phyloP scores from a whole-genome alignment of 2,797 vertebrate genomes.

The Rhinatrema bivittatum region DNA sequence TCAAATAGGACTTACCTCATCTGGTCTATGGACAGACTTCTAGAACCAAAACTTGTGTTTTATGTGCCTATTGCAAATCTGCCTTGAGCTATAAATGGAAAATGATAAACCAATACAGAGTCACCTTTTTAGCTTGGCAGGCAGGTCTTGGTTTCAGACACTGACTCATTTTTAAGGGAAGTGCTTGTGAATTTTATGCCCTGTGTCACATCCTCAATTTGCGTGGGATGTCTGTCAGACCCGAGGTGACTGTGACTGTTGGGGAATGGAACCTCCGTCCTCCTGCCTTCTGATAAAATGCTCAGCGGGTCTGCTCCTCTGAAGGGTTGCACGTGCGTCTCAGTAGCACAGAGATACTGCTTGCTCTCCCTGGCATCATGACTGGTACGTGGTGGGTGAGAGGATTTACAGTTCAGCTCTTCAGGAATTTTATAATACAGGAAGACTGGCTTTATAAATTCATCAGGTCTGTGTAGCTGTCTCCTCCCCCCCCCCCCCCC shows the following conservation, averaged over 20 bases:
- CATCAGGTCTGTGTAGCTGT: too few species aligned
- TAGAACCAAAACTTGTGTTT: too few species aligned
- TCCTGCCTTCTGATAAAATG: not conserved
- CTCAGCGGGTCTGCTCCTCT: not conserved
- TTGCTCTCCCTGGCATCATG: slow-evolving; percentile 9
- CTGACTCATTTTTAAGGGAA: not conserved
- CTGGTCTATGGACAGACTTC: too few species aligned
- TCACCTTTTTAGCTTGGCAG: too few species aligned
- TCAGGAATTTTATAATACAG: slow-evolving; percentile 1
- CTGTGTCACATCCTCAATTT: slow-evolving; percentile 4
- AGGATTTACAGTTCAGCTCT: slow-evolving; percentile 4
- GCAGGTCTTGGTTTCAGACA: slow-evolving; percentile 15
- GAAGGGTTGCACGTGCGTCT: not conserved
- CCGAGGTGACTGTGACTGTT: accelerated
- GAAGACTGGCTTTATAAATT: too few species aligned
- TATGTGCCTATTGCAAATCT: too few species aligned
- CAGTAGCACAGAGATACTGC: slow-evolving; percentile 5
- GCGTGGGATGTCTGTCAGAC: not conserved
- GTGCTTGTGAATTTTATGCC: not conserved
- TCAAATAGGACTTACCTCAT: too few species aligned
- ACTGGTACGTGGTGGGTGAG: not conserved
- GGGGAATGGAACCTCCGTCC: not conserved
- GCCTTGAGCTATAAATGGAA: too few species aligned
- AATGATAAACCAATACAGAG: too few species aligned
- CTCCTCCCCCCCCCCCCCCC: too few species aligned